Conservation (phyloP, 2,797 vertebrate species). For the Sandelia bainsii region DNA sequence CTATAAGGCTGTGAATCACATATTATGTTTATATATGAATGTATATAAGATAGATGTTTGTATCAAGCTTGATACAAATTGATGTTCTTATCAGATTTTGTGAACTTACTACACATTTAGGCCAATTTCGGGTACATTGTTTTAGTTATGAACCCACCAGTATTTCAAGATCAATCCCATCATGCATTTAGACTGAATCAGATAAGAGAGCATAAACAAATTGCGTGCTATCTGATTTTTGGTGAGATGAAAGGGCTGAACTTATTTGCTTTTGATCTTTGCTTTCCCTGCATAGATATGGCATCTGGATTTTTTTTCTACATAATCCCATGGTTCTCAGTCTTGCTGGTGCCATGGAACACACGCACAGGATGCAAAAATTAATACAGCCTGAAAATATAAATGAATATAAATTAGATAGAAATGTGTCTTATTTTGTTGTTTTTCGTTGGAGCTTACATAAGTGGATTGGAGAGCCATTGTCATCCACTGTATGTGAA, state of each 20-base stretch:
- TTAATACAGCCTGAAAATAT: not conserved
- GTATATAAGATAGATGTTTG: too few species aligned
- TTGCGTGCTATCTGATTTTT: constrained; percentile 1
- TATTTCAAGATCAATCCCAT: constrained; percentile 1
- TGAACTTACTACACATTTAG: not conserved
- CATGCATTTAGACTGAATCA: constrained; percentile 6
- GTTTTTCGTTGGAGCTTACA: too few species aligned
- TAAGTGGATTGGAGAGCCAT: too few species aligned
- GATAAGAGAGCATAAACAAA: constrained; percentile 16
- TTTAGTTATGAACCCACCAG: not conserved
- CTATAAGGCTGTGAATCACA: not conserved
- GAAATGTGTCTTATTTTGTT: too few species aligned
- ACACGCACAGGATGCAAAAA: constrained; percentile 9
- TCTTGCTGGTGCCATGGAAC: not conserved
- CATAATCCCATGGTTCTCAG: not conserved
- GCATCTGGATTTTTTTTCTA: not conserved
- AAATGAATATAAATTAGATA: not conserved
- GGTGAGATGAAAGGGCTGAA: constrained; percentile 23
- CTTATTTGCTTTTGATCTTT: not conserved
- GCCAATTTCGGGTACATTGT: not conserved
- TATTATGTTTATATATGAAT: not conserved
- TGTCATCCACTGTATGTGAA: too few species aligned
- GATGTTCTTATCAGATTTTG: not conserved
- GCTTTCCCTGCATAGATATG: not conserved
- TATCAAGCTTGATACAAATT: not conserved